phyloP scores from a whole-genome alignment of 2,113 vertebrate genomes.

The Oenanthe oenanthe region DNA sequence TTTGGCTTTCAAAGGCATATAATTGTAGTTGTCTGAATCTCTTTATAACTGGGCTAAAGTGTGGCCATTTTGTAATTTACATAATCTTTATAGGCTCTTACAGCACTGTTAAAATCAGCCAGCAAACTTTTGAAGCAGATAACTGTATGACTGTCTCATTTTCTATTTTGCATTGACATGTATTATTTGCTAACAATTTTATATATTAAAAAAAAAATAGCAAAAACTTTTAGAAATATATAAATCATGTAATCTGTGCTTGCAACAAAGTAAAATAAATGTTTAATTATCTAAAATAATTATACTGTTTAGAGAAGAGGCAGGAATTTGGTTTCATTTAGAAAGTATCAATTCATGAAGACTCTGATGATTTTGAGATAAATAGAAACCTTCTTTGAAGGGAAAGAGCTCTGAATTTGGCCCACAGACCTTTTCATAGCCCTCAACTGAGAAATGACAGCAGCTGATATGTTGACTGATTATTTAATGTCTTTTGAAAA shows the following conservation, averaged over 20 bases:
- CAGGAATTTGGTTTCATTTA: background rate
- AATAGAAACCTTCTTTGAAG: background rate
- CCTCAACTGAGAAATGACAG: background rate
- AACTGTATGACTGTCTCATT: background rate
- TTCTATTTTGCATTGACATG: background rate
- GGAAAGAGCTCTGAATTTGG: background rate
- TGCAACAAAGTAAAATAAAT: background rate
- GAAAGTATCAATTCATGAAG: background rate
- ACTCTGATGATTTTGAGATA: background rate
- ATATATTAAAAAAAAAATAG: background rate
- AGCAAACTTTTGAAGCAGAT: background rate
- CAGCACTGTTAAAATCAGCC: background rate
- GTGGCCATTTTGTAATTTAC: background rate
- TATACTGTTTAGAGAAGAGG: background rate
- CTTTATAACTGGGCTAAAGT: background rate
- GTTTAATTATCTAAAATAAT: background rate
- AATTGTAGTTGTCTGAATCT: background rate
- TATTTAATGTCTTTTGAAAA: constrained; percentile 42
- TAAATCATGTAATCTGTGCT: background rate
- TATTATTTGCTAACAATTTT: background rate
- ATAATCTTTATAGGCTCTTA: background rate
- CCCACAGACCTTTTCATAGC: background rate
- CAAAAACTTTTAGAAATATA: background rate
- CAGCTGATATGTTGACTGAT: constrained; percentile 7
- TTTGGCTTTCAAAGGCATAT: background rate